Conservation (phyloP, 2,888 invertebrate genomes). For the Agonopterix arenella region DNA sequence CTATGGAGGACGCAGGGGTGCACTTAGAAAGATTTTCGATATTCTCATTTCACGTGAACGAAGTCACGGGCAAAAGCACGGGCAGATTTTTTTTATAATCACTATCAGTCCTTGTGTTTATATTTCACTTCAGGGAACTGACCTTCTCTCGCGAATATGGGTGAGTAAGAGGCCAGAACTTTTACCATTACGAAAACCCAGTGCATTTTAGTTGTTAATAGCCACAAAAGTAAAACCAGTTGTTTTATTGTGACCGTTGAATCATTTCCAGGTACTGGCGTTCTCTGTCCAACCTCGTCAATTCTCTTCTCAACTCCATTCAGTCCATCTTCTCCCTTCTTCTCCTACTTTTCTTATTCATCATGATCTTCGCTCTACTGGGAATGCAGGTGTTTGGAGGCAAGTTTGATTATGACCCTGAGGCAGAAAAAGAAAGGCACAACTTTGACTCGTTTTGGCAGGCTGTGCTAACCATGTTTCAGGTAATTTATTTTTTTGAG, state of each 20-base stretch:
- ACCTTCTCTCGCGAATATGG: too few species aligned
- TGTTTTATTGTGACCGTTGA: not conserved
- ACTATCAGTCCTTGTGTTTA: too few species aligned
- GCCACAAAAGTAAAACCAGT: too few species aligned
- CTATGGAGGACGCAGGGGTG: too few species aligned
- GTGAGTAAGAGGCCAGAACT: too few species aligned
- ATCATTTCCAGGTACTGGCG: conserved; percentile 92
- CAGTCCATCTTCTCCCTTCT: conserved; percentile 98
- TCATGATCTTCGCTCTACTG: conserved; percentile 98
- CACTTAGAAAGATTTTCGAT: too few species aligned
- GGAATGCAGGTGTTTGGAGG: conserved; percentile 99
- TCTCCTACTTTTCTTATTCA: conserved; percentile 97
- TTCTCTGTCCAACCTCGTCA: conserved; percentile 97
- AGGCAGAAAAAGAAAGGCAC: conserved; percentile 91
- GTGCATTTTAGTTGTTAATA: too few species aligned
- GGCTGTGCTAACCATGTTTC: conserved; percentile 98
- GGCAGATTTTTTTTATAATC: too few species aligned
- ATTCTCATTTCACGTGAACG: too few species aligned
- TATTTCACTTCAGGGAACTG: too few species aligned
- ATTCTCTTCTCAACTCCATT: conserved; percentile 98
- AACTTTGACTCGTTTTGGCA: conserved; percentile 99
- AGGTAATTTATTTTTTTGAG: conserved; percentile 77
- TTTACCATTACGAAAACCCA: too few species aligned
- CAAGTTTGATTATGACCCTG: conserved; percentile 92
- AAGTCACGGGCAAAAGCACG: too few species aligned